Evolutionary conservation across 2,113 vertebrate species (phyloP).

Genomic region (Scomber colias): DNA sequence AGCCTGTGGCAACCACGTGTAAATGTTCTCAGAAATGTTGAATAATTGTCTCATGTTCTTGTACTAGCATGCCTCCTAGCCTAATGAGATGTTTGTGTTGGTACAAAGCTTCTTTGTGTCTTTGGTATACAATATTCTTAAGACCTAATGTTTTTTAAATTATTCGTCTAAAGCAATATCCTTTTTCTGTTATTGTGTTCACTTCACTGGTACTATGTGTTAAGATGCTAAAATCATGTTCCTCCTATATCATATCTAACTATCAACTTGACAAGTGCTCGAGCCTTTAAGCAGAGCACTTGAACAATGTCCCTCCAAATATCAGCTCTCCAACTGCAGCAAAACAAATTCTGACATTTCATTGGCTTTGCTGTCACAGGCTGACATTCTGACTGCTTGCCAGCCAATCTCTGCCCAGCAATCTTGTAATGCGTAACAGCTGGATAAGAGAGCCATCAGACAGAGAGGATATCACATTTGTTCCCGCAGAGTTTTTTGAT

Average conservation of each 20-base stretch:
- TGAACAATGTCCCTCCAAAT: constrained; percentile 48
- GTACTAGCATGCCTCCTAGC: background rate
- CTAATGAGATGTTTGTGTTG: background rate
- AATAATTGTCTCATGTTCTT: constrained; percentile 8
- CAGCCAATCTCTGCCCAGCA: constrained; percentile 40
- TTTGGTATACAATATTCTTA: background rate
- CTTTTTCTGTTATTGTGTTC: background rate
- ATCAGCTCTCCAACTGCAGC: constrained; percentile 49
- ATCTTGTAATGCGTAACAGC: constrained; percentile 72
- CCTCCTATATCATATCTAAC: background rate
- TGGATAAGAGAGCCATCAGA: constrained; percentile 57
- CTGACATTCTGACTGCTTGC: constrained; percentile 69
- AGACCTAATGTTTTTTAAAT: background rate
- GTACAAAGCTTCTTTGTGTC: background rate
- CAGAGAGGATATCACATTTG: constrained; percentile 42
- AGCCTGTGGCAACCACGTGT: background rate
- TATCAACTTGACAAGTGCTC: constrained; percentile 10
- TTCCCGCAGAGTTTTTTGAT: constrained; percentile 62
- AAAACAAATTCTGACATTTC: constrained; percentile 72
- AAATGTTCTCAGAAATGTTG: background rate
- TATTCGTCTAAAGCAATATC: background rate
- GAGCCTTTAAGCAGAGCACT: constrained; percentile 10
- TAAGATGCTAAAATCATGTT: constrained; percentile 19
- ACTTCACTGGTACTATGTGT: background rate
- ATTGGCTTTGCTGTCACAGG: constrained; percentile 51